These are phyloP conservation scores for Reinhardtius hippoglossoides DNA, from an alignment of 2,113 vertebrate genomes.

Conservation along the genomic window DNA sequence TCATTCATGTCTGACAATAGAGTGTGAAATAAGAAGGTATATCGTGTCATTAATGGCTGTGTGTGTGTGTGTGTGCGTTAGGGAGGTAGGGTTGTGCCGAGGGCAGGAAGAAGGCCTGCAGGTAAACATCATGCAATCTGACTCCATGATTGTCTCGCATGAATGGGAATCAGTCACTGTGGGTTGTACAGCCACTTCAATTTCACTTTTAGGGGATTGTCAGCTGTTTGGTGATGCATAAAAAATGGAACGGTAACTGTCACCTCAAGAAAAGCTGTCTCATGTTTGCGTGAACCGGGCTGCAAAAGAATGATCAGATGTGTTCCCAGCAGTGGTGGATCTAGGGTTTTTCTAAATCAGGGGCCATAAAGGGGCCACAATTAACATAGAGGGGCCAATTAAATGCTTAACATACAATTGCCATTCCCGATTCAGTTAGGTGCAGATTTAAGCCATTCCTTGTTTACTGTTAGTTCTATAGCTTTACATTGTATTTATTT, in stretches of 20 bases:
- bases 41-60: neutral
- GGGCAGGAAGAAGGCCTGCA: conserved; percentile 26
- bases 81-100: conserved; percentile 4
- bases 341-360: neutral
- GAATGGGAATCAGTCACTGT: conserved; percentile 17
- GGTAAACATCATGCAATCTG: conserved; percentile 22
- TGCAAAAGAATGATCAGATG: neutral
- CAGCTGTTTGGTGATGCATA: neutral
- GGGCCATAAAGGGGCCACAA: neutral
- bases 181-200: neutral
- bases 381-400: too few species aligned
- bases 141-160: conserved; percentile 32
- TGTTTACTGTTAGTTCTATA: too few species aligned
- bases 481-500: too few species aligned
- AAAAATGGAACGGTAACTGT: neutral
- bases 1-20: neutral
- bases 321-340: neutral
- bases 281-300: neutral
- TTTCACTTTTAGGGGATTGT: conserved; percentile 2
- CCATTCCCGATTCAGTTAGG: too few species aligned
- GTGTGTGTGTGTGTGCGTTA: neutral
- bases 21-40: conserved; percentile 3
- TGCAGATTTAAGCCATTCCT: too few species aligned
- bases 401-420: too few species aligned
- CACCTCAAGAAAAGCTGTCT: too few species aligned